A percentile compares a stretch with the other conserved stretches of the same genome.
Conservation (phyloP, 2,888 invertebrate genomes). For the Hoplodrina blanda region DNA sequence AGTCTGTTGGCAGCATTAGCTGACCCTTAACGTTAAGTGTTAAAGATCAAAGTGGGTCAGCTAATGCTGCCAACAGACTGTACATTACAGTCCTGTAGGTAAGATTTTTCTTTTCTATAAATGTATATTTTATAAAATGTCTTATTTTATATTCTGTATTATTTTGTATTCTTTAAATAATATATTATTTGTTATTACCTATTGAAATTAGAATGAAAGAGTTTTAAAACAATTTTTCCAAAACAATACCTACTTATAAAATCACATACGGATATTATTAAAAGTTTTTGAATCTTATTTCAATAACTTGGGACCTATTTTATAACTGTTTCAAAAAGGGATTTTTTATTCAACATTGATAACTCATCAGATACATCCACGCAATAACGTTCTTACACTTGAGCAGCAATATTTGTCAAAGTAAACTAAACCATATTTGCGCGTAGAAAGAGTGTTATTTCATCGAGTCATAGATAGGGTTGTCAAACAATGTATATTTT, state of each 20-base stretch:
- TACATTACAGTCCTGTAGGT: no score
- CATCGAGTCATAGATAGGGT: constrained; percentile 7
- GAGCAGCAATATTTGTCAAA: background rate
- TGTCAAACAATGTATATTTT: constrained; percentile 18
- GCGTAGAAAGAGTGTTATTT: background rate
- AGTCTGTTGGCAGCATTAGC: no score
- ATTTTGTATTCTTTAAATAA: no score
- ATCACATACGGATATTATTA: background rate
- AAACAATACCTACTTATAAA: background rate
- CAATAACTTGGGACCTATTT: constrained; percentile 6
- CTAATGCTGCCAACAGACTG: no score
- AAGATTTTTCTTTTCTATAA: no score
- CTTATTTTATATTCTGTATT: no score
- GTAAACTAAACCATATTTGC: background rate
- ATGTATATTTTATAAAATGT: no score
- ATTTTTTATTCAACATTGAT: background rate
- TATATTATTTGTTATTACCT: no score
- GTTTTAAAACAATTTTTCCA: no score
- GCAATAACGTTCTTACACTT: constrained; percentile 26
- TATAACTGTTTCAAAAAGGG: background rate
- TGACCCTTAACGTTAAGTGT: no score
- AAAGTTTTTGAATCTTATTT: constrained; percentile 8
- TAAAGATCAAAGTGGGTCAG: no score
- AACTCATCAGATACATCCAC: background rate
- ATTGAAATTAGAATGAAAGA: no score